Base-by-base conservation (phyloP, 2,797 vertebrate species). In the Chrosomus eos region DNA sequence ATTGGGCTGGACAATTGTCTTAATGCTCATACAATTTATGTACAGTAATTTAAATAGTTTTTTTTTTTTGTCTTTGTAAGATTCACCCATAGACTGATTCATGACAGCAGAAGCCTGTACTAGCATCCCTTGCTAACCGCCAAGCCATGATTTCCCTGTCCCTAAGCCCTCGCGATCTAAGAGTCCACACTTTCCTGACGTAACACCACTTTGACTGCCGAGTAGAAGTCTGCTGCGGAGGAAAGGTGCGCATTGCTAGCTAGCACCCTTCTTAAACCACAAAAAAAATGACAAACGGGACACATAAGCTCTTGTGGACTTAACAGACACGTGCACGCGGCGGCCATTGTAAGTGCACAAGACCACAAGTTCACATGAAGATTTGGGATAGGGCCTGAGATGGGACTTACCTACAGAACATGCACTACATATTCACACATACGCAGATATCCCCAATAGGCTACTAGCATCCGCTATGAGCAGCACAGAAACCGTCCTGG, bases 401-500 rank as follows among this genome's bases (percentile, higher is more conserved):
- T 5, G 21, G 4, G 26, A 71, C 18, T 21, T 71, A n/a, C 51
- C 51, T 16, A 43, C 48, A 40, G 18, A 28, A 48, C 33, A 80
- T 66, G 4, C 33, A 73, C 55, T 66, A 26, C 21, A 74, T 19
- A 40, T 71, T 53, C 48, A 73, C 70, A 72, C 53, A 45, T 4
- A 75, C 23, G 28, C 16, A 82, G 13, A 68, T 58, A 76, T 33
- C 36, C 38, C 72, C 79, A 60, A 26, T 53, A 16, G 62, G 28
- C 45, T 36, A 16, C 81, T 66, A 66, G 16, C 68, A 66, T 73
- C 55, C 33, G 31, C 84, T 45, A 74, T 43, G 51, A 72, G 51
- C 73, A 66, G 55, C 53, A 80, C 43, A 74, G 48, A 67, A 70
- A 36, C n/a, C 16, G 3, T 26, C 45, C 31, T 66, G 75, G 90